Percentiles rank a stretch among this genome's conserved stretches.
These are phyloP conservation scores for Sebastolobus altivelis DNA, from an alignment of 2,797 vertebrate genomes.

Conservation along the genomic window DNA sequence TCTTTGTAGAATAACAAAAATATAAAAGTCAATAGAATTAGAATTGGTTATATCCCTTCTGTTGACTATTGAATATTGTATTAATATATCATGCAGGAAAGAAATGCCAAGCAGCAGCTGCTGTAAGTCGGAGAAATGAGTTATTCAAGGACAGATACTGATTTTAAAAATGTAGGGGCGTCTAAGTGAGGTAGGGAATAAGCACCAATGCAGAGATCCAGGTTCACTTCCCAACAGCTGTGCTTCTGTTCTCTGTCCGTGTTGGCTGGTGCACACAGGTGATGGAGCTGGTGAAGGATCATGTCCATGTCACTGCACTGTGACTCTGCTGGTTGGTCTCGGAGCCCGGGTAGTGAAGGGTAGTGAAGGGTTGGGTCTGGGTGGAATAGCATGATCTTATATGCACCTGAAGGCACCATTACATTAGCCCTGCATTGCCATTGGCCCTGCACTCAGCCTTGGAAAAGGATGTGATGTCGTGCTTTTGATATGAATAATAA, in stretches of 20 bases:
- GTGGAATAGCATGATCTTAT: background rate
- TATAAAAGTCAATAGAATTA: background rate
- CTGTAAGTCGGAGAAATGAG: background rate
- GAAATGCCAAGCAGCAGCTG: conserved; percentile 7
- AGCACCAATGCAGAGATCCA: background rate
- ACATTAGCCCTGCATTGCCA: background rate
- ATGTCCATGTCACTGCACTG: conserved; percentile 3
- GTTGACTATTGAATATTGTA: background rate
- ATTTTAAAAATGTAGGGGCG: background rate
- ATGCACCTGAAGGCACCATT: background rate
- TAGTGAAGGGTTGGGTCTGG: conserved; percentile 1
- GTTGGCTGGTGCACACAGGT: background rate
- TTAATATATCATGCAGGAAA: background rate
- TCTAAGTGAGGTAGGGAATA: background rate
- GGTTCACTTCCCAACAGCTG: conserved; percentile 17
- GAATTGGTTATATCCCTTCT: background rate
- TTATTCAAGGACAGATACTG: conserved; percentile 2
- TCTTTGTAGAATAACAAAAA: background rate
- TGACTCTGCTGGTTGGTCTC: background rate
- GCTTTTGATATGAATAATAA: background rate
- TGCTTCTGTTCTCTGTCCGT: background rate
- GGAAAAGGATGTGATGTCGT: background rate
- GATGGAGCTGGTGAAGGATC: background rate
- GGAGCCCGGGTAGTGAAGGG: background rate
- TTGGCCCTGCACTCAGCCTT: background rate